Base-by-base conservation (phyloP, 2,888 invertebrate species). In the Leptinotarsa juncta region DNA sequence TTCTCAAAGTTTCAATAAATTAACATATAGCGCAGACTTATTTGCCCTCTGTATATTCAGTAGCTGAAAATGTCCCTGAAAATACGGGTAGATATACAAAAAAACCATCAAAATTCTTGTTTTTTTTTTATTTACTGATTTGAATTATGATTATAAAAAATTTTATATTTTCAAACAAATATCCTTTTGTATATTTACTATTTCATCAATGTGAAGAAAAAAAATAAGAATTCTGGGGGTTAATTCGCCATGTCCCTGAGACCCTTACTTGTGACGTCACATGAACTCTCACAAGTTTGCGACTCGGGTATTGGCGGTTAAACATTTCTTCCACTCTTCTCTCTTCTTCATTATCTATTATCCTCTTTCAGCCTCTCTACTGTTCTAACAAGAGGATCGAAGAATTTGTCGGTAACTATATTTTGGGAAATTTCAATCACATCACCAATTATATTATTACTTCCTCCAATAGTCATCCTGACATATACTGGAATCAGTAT, bases 251-350 rank as follows among this genome's bases (percentile, higher is more conserved):
- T 90, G 91, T 92, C 93, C 93, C 92, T 93, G 93, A 93, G 93
- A 92, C 92, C 92, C 92, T 92, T 92, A 92, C 92, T 92, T 92
- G 92, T 92, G 92, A 92, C 90, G 91, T 90, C 89, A 89, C 86
- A 87, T 87, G 88, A 88, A 90, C 89, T 90, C 90, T 92, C 92
- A 92, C 92, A 92, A 91, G 92, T 90, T 92, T 91, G 92, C 89
- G 90, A 91, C 92, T 92, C 92, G 91, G 92, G 92, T 91, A 91
- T 91, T 91, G 91, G 91, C 90, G 90, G 89, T 89, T 83, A 81
- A 83, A 78, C 78, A 75, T 73, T 69, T 76, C 79, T 79, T 77
- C 78, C 75, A 75, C 70, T 69, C 72, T 72, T 71, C 72, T 67
- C 67, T 78, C 72, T 57, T 57, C 62, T 62, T 62, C 62, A 62